Conservation (phyloP, 2,113 vertebrate genomes). For the Glaucomys volans region DNA sequence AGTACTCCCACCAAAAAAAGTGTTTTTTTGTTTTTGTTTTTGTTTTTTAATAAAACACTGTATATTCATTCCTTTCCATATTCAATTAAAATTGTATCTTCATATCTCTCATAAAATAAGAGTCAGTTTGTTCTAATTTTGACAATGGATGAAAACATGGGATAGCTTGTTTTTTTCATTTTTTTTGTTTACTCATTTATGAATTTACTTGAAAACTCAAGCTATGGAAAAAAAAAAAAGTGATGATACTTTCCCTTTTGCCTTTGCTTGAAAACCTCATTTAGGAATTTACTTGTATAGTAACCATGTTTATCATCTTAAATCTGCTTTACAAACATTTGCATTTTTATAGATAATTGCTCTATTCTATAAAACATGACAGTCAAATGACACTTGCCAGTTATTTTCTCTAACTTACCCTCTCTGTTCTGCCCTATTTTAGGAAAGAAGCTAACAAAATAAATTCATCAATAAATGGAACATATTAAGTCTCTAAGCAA, state of each 20-base stretch:
- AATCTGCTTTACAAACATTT: background rate
- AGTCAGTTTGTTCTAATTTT: constrained; percentile 14
- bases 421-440: background rate
- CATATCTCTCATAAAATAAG: background rate
- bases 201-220: background rate
- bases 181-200: background rate
- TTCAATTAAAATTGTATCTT: background rate
- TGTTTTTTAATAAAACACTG: background rate
- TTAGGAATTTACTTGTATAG: background rate
- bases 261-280: background rate
- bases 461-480: background rate
- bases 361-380: background rate
- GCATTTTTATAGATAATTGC: background rate
- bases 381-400: background rate
- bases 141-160: background rate
- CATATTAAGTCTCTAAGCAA: background rate
- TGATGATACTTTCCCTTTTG: background rate
- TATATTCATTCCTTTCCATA: background rate
- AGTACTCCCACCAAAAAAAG: too few species aligned
- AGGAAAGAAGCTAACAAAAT: background rate
- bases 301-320: background rate
- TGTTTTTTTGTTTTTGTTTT: too few species aligned
- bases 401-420: background rate
- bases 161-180: background rate
- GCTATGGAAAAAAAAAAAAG: background rate